Evolutionary conservation across 2,888 invertebrate species (phyloP).

Genomic region (Nemapogon koenigi): DNA sequence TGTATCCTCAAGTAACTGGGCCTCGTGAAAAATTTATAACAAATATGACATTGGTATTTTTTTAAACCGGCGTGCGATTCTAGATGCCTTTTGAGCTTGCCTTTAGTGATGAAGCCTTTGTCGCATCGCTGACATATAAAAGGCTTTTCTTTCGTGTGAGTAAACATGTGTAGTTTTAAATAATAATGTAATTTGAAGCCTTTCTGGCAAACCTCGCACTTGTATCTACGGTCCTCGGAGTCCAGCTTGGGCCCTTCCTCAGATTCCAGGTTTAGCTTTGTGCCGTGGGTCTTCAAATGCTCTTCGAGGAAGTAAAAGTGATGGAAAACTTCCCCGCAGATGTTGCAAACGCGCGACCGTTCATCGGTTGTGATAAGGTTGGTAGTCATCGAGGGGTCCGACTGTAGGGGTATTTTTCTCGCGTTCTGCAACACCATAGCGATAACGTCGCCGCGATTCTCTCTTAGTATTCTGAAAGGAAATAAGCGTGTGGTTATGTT

Average conservation of each 20-base stretch:
- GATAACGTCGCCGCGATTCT: constrained; percentile 42
- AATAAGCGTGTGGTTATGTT: too few relatives aligned
- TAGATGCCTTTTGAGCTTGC: constrained; percentile 46
- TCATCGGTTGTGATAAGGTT: constrained; percentile 31
- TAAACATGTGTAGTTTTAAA: constrained; percentile 46
- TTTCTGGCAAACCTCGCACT: constrained; percentile 42
- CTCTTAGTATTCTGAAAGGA: constrained; percentile 47
- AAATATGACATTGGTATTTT: constrained; percentile 52
- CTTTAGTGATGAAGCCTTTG: constrained; percentile 50
- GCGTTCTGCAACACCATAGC: constrained; percentile 56
- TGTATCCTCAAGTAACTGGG: constrained; percentile 49
- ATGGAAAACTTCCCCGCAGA: constrained; percentile 49
- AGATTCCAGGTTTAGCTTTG: constrained; percentile 24
- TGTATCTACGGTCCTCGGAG: constrained; percentile 38
- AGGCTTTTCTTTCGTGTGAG: constrained; percentile 51
- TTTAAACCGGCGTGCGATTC: constrained; percentile 49
- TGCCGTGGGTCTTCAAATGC: constrained; percentile 47
- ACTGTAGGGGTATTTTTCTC: constrained; percentile 35
- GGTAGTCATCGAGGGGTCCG: constrained; percentile 16
- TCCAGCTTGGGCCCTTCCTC: constrained; percentile 24
- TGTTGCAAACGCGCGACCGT: constrained; percentile 46
- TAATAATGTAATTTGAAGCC: constrained; percentile 51
- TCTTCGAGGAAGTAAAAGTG: constrained; percentile 53
- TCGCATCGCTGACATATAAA: constrained; percentile 54
- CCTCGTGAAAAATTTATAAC: constrained; percentile 51